phyloP scores from a whole-genome alignment of 2,797 vertebrate genomes.

The Meriones psammophilus region DNA sequence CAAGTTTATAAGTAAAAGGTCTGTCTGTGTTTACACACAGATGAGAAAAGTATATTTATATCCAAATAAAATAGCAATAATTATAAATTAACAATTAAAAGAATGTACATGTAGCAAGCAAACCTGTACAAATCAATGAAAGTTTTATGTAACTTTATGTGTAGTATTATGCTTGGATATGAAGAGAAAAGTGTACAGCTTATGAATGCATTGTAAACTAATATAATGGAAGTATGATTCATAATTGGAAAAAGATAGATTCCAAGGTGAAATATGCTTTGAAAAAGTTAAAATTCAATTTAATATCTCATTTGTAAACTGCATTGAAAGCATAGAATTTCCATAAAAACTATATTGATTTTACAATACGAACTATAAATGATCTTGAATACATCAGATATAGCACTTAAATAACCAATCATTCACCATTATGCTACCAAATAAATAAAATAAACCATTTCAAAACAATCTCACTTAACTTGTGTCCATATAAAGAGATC shows the following conservation, averaged over 20 bases:
- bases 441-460: slow-evolving; percentile 48
- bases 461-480: not conserved
- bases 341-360: not conserved
- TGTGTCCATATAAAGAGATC: not conserved
- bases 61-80: slow-evolving; percentile 31
- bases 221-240: slow-evolving; percentile 9
- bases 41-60: slow-evolving; percentile 21
- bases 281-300: slow-evolving; percentile 36
- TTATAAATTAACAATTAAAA: not conserved
- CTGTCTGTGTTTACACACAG: not conserved
- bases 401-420: not conserved
- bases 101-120: not conserved
- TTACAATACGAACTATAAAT: not conserved
- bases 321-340: not conserved
- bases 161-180: not conserved
- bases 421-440: slow-evolving; percentile 9
- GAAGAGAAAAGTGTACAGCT: not conserved
- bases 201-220: slow-evolving; percentile 26
- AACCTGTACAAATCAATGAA: slow-evolving; percentile 35
- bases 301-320: not conserved
- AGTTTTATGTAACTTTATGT: slow-evolving; percentile 4
- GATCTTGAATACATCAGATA: not conserved
- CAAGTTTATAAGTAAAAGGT: not conserved
- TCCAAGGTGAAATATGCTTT: not conserved
- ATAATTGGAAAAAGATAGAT: not conserved